phyloP scores from a whole-genome alignment of 2,888 invertebrate species.

The Aporophyla nigra region DNA sequence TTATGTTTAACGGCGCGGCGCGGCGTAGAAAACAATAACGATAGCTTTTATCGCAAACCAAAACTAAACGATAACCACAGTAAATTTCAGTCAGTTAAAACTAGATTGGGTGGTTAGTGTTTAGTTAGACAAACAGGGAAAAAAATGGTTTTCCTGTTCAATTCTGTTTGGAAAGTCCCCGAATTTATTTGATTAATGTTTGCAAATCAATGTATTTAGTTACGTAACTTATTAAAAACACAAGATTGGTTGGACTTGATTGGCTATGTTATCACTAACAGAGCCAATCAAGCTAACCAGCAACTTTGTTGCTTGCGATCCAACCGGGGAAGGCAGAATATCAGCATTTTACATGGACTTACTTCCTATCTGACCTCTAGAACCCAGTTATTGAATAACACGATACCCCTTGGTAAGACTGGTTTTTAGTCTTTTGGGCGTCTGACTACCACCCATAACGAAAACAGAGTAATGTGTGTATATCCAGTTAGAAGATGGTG shows the following conservation, averaged over 20 bases:
- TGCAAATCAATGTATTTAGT: not conserved
- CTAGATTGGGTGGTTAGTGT: not conserved
- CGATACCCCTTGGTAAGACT: not conserved
- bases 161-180: not conserved
- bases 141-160: not conserved
- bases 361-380: not conserved
- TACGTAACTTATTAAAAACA: not conserved
- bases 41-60: conserved; percentile 4
- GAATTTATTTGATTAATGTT: not conserved
- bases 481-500: conserved; percentile 7
- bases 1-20: conserved; percentile 1
- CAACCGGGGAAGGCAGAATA: not conserved
- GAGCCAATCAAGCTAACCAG: not conserved
- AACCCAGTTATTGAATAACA: not conserved
- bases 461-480: not conserved
- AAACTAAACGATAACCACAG: not conserved
- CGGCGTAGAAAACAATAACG: conserved; percentile 11
- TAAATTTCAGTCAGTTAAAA: not conserved
- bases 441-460: not conserved
- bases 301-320: not conserved
- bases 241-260: no score
- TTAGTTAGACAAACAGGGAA: not conserved
- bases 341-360: not conserved
- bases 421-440: not conserved
- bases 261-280: no score